These are phyloP conservation scores for Clitarchus hookeri DNA, from an alignment of 2,888 invertebrate species.

Conservation along the genomic window DNA sequence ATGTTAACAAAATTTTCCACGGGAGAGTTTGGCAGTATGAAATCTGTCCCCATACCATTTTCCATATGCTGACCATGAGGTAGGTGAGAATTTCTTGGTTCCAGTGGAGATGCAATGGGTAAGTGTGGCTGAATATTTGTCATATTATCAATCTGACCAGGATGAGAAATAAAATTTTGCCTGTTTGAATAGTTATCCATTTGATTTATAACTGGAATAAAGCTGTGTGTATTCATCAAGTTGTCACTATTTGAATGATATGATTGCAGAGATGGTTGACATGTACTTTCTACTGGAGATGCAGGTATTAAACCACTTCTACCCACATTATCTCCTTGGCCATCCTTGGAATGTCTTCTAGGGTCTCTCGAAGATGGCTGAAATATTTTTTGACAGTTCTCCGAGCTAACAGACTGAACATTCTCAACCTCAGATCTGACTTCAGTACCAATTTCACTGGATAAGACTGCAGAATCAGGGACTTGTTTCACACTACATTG, in stretches of 20 bases:
- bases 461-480: not conserved
- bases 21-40: not conserved
- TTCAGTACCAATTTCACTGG: not conserved
- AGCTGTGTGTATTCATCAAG: not conserved
- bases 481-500: not conserved
- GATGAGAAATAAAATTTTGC: not conserved
- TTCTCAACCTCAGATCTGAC: not conserved
- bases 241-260: not conserved
- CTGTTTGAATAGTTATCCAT: not conserved
- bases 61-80: not conserved
- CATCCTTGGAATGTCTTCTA: slow-evolving; percentile 1
- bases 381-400: not conserved
- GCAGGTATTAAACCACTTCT: not conserved
- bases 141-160: not conserved
- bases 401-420: not conserved
- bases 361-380: not conserved
- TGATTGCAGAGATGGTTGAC: not conserved
- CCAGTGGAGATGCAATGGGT: not conserved
- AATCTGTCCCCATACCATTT: not conserved
- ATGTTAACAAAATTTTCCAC: not conserved
- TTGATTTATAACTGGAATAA: not conserved
- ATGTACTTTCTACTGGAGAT: not conserved
- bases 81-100: not conserved
- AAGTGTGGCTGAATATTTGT: not conserved
- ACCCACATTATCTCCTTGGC: not conserved